These are phyloP conservation scores for Eubasilissa regina DNA, from an alignment of 1,140 invertebrate species.

Conservation along the genomic window DNA sequence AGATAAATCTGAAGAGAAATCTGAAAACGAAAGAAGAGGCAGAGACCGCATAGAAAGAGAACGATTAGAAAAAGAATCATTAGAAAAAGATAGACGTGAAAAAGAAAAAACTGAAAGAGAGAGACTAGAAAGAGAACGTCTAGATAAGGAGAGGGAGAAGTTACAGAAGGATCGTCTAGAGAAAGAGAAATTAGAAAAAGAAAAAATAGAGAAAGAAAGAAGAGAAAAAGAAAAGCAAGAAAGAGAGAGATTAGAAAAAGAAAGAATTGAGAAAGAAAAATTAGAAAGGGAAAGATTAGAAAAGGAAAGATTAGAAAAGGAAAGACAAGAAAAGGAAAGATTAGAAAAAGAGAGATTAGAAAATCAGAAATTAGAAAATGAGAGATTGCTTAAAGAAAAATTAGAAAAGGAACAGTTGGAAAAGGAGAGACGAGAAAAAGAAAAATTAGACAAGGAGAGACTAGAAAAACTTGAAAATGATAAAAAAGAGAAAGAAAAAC, in stretches of 20 bases:
- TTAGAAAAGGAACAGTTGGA: slow-evolving; percentile 52
- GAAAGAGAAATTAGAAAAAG: slow-evolving; percentile 61
- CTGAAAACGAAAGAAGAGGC: slow-evolving; percentile 59
- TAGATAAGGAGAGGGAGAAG: slow-evolving; percentile 68
- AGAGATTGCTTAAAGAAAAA: slow-evolving; percentile 60
- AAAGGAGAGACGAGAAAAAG: slow-evolving; percentile 60
- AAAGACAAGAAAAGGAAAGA: slow-evolving; percentile 56
- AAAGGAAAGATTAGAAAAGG: slow-evolving; percentile 67
- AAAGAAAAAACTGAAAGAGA: slow-evolving; percentile 64
- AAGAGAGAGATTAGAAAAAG: slow-evolving; percentile 50
- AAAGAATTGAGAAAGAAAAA: slow-evolving; percentile 61
- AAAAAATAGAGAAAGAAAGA: slow-evolving; percentile 54
- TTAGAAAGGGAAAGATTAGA: slow-evolving; percentile 61
- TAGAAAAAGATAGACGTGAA: slow-evolving; percentile 41
- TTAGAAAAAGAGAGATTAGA: slow-evolving; percentile 48
- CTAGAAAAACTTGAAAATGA: slow-evolving; percentile 66
- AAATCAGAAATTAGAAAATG: slow-evolving; percentile 51
- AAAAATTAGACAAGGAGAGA: slow-evolving; percentile 66
- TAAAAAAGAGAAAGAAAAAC: slow-evolving; percentile 71
- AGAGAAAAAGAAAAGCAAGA: slow-evolving; percentile 52
- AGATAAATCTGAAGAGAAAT: slow-evolving; percentile 61
- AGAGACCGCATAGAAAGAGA: slow-evolving; percentile 62
- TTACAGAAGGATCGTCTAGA: slow-evolving; percentile 67
- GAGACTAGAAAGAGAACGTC: slow-evolving; percentile 63
- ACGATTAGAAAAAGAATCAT: slow-evolving; percentile 65